A percentile compares a stretch with the other conserved stretches of the same genome.
Evolutionary conservation across 2,797 vertebrate genomes (phyloP).

Genomic region (Mycteria americana): DNA sequence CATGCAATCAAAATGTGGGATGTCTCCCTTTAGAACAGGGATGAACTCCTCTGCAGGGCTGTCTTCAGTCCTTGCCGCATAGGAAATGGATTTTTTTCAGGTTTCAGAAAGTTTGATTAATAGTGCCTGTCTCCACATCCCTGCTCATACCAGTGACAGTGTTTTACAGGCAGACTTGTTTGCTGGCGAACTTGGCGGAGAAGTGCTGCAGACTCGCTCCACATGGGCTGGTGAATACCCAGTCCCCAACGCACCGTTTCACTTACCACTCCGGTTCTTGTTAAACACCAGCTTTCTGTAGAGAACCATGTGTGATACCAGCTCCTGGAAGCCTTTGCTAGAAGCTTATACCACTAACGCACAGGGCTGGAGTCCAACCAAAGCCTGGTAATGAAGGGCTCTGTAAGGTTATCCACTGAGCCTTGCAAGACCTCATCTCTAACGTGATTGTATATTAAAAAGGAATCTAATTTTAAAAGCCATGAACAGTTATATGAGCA

Average conservation of each 20-base stretch:
- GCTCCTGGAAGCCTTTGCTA: neutral
- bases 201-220: neutral
- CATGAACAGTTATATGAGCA: neutral
- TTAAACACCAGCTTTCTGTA: neutral
- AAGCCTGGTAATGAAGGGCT: neutral
- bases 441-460: neutral
- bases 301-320: accelerated
- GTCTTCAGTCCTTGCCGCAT: neutral
- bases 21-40: neutral
- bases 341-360: neutral
- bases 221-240: neutral
- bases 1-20: neutral
- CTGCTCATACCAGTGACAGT: accelerated
- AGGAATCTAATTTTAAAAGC: neutral
- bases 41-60: neutral
- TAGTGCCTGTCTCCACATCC: neutral
- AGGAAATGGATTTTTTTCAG: neutral
- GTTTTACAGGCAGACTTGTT: accelerated
- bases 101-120: neutral
- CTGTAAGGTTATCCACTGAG: neutral
- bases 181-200: neutral
- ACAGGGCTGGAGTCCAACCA: neutral
- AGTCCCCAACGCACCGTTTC: neutral
- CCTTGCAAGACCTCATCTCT: neutral
- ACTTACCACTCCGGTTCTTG: neutral